phyloP scores from a whole-genome alignment of 2,797 vertebrate genomes.

The Lates japonicus region DNA sequence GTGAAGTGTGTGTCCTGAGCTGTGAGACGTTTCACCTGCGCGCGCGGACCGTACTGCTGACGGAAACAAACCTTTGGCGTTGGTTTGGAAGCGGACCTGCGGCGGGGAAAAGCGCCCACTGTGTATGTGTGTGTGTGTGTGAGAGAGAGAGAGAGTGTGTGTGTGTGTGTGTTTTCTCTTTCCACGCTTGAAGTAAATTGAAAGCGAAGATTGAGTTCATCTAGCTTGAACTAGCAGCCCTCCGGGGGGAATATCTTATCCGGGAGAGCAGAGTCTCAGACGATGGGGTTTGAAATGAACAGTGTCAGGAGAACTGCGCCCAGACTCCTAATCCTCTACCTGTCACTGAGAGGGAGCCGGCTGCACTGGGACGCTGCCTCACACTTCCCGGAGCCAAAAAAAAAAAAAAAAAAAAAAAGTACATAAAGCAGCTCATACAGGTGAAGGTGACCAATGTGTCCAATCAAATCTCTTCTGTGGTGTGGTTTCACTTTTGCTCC shows the following conservation, averaged over 20 bases:
- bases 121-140: slow-evolving; percentile 8
- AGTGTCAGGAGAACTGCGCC: slow-evolving; percentile 80
- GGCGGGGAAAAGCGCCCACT: slow-evolving; percentile 29
- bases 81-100: slow-evolving; percentile 39
- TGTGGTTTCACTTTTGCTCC: not conserved
- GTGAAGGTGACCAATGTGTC: slow-evolving; percentile 37
- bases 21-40: slow-evolving; percentile 16
- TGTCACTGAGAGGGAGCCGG: slow-evolving; percentile 62
- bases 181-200: slow-evolving; percentile 85
- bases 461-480: not conserved
- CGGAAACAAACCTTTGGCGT: slow-evolving; percentile 46
- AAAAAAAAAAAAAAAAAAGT: not conserved
- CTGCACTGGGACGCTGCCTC: slow-evolving; percentile 4
- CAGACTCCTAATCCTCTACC: slow-evolving; percentile 77
- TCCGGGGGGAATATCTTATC: slow-evolving; percentile 82
- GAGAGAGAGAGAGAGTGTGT: too few species aligned
- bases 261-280: slow-evolving; percentile 71
- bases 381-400: not conserved
- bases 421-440: slow-evolving; percentile 36
- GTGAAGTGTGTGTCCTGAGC: not conserved
- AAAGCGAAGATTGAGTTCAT: slow-evolving; percentile 89
- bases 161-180: slow-evolving; percentile 54
- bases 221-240: slow-evolving; percentile 83
- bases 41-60: slow-evolving; percentile 32
- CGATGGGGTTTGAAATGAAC: slow-evolving; percentile 77